A percentile compares a stretch with the other conserved stretches of the same genome.
Conservation (phyloP, 2,797 vertebrate species). For the Melanotaenia maccullochi region DNA sequence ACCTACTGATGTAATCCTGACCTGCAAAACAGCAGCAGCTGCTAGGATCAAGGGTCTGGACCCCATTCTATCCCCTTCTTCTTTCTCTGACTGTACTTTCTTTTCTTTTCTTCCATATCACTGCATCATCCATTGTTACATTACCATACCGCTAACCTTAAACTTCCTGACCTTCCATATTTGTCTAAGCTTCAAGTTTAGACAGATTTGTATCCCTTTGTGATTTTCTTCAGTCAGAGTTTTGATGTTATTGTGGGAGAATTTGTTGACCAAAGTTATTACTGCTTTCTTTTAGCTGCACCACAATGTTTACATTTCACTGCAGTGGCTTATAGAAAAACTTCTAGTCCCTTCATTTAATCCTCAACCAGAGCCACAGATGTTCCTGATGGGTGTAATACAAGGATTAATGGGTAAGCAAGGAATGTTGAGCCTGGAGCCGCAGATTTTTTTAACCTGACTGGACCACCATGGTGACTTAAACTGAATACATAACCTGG, state of each 20-base stretch:
- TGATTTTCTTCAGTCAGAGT: constrained; percentile 12
- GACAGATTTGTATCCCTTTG: background rate
- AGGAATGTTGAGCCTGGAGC: background rate
- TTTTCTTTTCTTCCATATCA: background rate
- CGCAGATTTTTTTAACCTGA: background rate
- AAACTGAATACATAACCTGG: background rate
- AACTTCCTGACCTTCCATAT: background rate
- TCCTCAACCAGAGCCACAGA: constrained; percentile 11
- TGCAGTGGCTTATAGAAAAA: constrained; percentile 22
- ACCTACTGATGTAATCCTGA: constrained; percentile 80
- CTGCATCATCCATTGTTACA: background rate
- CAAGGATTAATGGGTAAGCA: background rate
- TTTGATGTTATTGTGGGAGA: constrained; percentile 6
- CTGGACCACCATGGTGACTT: background rate
- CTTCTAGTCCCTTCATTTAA: constrained; percentile 19
- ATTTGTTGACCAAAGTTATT: constrained; percentile 13
- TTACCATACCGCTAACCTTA: no score
- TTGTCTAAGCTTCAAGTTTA: background rate
- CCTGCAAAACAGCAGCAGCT: constrained; percentile 79
- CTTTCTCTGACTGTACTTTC: constrained; percentile 14
- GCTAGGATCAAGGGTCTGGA: constrained; percentile 67
- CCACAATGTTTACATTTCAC: constrained; percentile 31
- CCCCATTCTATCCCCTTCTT: constrained; percentile 45
- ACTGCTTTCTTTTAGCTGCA: constrained; percentile 12
- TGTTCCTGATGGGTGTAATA: constrained; percentile 4